Base-by-base conservation (phyloP, 2,888 invertebrate species). In the Papilio protenor region DNA sequence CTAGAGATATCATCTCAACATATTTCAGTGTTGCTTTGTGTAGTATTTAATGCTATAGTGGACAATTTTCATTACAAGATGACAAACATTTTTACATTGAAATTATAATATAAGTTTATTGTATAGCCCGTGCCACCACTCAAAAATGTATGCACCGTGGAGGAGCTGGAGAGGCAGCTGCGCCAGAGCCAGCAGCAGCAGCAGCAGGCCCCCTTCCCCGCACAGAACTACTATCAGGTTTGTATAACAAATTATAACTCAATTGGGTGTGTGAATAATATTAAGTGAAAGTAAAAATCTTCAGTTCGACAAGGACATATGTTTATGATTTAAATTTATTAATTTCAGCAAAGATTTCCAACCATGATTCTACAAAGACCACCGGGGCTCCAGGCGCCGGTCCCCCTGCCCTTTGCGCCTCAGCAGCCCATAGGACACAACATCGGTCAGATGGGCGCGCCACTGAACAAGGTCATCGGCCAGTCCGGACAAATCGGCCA, bases 71-170 rank as follows among this genome's bases (percentile, higher is more conserved):
- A 5, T 33, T 33, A 33, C 0, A 33, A 33, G 33, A 33, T 5
- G 2, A 4, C 3, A 33, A 33, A 33, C 1, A 33, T 33, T 33
- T 33, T 33, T 3, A 33, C 33, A 33, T 33, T 33, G 33, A 33
- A 40, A n/a, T 33, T 69, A n/a, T 52, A 45, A 33, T 45, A n/a
- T 40, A 27, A n/a, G 59, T 73, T 23, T 14, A 57, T 3, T 77
- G 11, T 76, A 0, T 84, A 91, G 90, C 86, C 89, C 8, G 84
- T 84, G 45, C 89, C 91, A 76, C 82, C 87, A 0, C 88, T 95
- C 75, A 96, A 96, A 87, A 97, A 96, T 91, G 96, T 96, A 64
- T 96, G 96, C 87, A 97, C 97, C 0, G 96, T 97, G 12, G 97
- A 97, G 85, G 97, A 97, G 87, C 83, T 97, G 85, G 97, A 97